A percentile compares a stretch with the other conserved stretches of the same genome.
Conservation (phyloP, 2,888 invertebrate species). For the Erebia palarica region DNA sequence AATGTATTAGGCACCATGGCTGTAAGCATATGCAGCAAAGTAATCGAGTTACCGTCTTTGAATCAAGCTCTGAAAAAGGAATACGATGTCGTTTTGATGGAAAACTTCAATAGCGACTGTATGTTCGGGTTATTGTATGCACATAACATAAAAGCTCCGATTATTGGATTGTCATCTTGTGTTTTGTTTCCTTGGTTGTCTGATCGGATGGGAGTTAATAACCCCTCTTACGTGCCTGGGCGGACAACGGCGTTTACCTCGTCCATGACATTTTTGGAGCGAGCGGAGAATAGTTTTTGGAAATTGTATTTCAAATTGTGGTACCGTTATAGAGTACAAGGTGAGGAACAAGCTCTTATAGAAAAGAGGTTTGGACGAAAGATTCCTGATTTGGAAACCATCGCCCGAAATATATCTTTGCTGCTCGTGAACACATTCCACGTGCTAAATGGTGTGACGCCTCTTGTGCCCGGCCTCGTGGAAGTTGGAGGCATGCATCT, state of each 20-base stretch:
- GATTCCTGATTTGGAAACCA: conserved; percentile 65
- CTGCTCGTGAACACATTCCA: conserved; percentile 81
- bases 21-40: conserved; percentile 61
- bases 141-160: conserved; percentile 77
- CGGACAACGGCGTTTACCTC: conserved; percentile 73
- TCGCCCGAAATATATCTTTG: conserved; percentile 69
- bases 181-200: conserved; percentile 81
- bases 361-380: conserved; percentile 59
- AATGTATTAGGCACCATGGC: conserved; percentile 60
- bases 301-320: conserved; percentile 59
- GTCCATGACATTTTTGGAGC: conserved; percentile 76
- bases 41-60: conserved; percentile 65
- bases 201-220: conserved; percentile 70
- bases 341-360: conserved; percentile 49
- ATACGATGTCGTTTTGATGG: conserved; percentile 85
- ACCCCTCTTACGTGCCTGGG: conserved; percentile 80
- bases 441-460: conserved; percentile 78
- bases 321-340: conserved; percentile 51
- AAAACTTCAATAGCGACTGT: conserved; percentile 85
- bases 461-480: conserved; percentile 80
- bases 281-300: conserved; percentile 68
- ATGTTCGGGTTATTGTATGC: conserved; percentile 83
- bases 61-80: conserved; percentile 61
- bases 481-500: conserved; percentile 85
- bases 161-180: conserved; percentile 81